Evolutionary conservation across 2,888 invertebrate species (phyloP).

Genomic region (Himalopsyche japonica): DNA sequence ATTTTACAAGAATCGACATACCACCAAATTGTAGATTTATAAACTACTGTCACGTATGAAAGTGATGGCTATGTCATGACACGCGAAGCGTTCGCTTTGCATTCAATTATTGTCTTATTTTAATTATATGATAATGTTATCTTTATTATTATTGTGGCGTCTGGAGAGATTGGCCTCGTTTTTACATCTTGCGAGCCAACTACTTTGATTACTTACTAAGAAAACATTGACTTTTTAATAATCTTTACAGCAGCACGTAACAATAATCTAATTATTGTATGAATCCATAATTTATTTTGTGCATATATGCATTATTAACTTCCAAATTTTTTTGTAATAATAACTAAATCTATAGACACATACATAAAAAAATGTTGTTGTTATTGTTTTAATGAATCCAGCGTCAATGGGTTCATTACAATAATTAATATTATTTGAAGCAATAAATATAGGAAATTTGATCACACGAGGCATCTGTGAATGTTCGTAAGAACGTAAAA

Average conservation of each 20-base stretch:
- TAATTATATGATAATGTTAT: neutral
- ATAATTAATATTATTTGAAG: no score
- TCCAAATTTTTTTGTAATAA: neutral
- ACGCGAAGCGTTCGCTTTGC: neutral
- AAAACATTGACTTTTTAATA: neutral
- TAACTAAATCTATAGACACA: neutral
- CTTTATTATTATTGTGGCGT: neutral
- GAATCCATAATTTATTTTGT: neutral
- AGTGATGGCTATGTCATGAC: neutral
- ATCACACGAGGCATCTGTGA: neutral
- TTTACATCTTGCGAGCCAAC: neutral
- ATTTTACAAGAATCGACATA: neutral
- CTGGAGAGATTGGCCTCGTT: slow-evolving; percentile 1
- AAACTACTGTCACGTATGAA: neutral
- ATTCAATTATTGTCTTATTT: neutral
- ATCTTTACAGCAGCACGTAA: neutral
- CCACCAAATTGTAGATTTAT: neutral
- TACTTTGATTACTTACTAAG: neutral
- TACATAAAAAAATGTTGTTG: no score
- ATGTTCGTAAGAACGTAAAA: neutral
- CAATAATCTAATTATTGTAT: neutral
- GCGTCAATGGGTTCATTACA: no score
- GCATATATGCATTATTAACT: neutral
- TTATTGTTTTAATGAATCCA: no score
- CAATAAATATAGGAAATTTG: no score